Evolutionary conservation across 2,888 invertebrate genomes (phyloP).

Genomic region (Glaucopsyche alexis): DNA sequence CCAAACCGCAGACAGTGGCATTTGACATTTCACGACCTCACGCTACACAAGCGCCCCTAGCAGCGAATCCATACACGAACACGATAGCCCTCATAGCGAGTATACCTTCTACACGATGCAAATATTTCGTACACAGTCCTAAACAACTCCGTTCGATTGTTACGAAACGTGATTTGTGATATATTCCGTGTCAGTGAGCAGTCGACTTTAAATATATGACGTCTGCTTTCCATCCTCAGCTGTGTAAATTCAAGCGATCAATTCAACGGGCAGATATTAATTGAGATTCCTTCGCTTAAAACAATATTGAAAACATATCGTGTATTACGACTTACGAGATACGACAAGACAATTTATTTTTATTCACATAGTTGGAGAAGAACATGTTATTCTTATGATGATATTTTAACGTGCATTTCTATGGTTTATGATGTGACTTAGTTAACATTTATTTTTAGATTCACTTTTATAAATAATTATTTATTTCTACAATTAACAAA

Average conservation of each 20-base stretch:
- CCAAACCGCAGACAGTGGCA: too few relatives aligned
- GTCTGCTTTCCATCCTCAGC: conserved; percentile 33
- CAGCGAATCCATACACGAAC: too few relatives aligned
- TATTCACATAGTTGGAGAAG: background rate
- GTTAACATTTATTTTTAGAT: background rate
- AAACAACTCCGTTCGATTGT: conserved; percentile 9
- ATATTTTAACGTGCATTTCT: background rate
- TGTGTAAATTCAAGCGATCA: conserved; percentile 33
- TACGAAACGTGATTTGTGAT: conserved; percentile 5
- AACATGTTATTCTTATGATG: background rate
- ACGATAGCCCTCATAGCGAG: too few relatives aligned
- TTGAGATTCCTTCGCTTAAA: background rate
- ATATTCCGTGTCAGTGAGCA: conserved; percentile 5
- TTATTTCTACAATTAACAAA: too few relatives aligned
- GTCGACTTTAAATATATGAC: conserved; percentile 34
- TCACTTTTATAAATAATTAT: background rate
- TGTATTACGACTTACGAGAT: too few relatives aligned
- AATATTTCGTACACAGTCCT: background rate
- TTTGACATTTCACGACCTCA: too few relatives aligned
- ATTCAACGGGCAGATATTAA: conserved; percentile 24
- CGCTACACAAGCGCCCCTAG: too few relatives aligned
- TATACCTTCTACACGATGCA: too few relatives aligned
- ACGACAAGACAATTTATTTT: background rate
- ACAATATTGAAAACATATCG: conserved; percentile 5
- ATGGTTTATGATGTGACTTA: background rate